Evolutionary conservation across 1,140 invertebrate genomes (phyloP), one percentile per base, ranked within the genome.

Genomic region (Meloidogyne exigua): DNA sequence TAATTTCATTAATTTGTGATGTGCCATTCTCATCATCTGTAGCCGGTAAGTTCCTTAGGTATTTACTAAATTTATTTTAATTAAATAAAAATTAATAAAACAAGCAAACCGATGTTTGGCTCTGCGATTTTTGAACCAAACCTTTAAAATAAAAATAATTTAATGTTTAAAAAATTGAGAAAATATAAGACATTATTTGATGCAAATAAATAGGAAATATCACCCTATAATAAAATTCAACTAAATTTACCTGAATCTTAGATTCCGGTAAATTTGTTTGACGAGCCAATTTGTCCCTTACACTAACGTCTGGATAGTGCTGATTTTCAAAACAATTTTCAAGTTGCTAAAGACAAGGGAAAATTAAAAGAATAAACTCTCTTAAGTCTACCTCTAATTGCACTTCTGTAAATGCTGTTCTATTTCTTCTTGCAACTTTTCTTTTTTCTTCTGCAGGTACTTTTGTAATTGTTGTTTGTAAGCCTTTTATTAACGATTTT

Each of bases 341-440:
- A 23, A 82, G 65, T 76, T 82, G 21, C 71, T 73, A 57, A 68
- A 36, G 7, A 32, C 28, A 32, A 36, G 0, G 25, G n/a, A n/a
- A n/a, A n/a, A 10, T 21, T 25, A 23, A 32, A 32, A 68, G 18
- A 44, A n/a, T 18, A 26, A 1, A 15, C 1, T 70, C 4, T n/a
- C 71, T 21, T 63, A n/a, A n/a, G n/a, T n/a, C n/a, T n/a, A 63
- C 79, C 44, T 82, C 76, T 18, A 82, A 65, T 65, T 82, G 81
- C 11, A 21, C 23, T 26, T 82, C 81, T 28, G 68, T 84, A 68
- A 82, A 82, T 21, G 81, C 82, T 39, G 81, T 82, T 57, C 81
- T 44, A 63, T 82, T 82, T 25, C 81, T 42, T 21, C 81, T 74
- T 2, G 71, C 62, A 42, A 42, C 66, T 11, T 73, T 73, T 15